A percentile compares a stretch with the other conserved stretches of the same genome.
Evolutionary conservation across 2,113 vertebrate genomes (phyloP).

Genomic region (Andinoacara biseriatus): DNA sequence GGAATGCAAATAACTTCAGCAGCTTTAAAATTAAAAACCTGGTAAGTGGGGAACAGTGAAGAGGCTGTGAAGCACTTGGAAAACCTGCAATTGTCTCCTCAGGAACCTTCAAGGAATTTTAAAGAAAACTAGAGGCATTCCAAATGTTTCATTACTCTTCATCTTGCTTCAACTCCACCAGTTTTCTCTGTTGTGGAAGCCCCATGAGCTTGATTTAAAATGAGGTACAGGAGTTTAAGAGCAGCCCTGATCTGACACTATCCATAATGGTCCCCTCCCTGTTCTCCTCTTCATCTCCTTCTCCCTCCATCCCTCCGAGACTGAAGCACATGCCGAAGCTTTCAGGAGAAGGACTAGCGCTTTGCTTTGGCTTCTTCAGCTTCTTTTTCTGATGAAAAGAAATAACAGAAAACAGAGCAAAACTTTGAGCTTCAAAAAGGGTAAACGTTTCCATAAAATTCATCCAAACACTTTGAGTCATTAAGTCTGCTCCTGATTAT

Average conservation of each 20-base stretch:
- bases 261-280: slow-evolving; percentile 51
- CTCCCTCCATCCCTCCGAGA: slow-evolving; percentile 54
- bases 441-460: neutral
- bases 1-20: slow-evolving; percentile 69
- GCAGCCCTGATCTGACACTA: slow-evolving; percentile 67
- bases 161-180: slow-evolving; percentile 34
- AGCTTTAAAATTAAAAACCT: slow-evolving; percentile 74
- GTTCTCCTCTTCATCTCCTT: slow-evolving; percentile 37
- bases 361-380: slow-evolving; percentile 77
- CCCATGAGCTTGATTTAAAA: slow-evolving; percentile 41
- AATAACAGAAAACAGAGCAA: neutral
- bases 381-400: slow-evolving; percentile 62
- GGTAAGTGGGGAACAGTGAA: slow-evolving; percentile 47
- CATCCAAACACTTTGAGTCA: neutral
- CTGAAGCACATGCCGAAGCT: slow-evolving; percentile 49
- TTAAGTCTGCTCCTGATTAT: neutral
- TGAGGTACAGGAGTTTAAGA: slow-evolving; percentile 61
- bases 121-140: slow-evolving; percentile 46
- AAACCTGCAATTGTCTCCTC: slow-evolving; percentile 53
- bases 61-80: slow-evolving; percentile 63
- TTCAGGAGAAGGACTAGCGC: slow-evolving; percentile 60
- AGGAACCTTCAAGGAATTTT: neutral
- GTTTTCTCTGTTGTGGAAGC: slow-evolving; percentile 48
- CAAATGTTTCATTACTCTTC: slow-evolving; percentile 68
- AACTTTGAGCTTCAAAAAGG: neutral